Conservation (phyloP, 2,113 vertebrate species). For the Aix galericulata region DNA sequence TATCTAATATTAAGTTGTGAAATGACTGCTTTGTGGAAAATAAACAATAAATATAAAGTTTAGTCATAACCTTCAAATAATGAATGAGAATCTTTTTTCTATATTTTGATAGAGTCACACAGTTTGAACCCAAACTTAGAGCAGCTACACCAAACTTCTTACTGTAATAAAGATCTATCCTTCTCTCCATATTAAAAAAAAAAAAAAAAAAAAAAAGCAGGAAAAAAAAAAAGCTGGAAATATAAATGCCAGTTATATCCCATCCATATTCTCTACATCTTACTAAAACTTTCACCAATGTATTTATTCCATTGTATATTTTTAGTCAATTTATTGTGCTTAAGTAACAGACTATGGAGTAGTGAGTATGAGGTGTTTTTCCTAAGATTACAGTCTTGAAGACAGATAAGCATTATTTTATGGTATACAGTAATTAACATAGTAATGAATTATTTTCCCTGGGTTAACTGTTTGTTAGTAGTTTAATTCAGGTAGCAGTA, state of each 20-base stretch:
- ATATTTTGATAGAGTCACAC: neutral
- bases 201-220: neutral
- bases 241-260: neutral
- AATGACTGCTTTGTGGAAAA: neutral
- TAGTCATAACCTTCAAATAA: neutral
- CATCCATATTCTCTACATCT: neutral
- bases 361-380: slow-evolving; percentile 31
- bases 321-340: slow-evolving; percentile 45
- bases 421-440: slow-evolving; percentile 43
- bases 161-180: neutral
- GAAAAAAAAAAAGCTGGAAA: neutral
- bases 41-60: neutral
- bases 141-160: neutral
- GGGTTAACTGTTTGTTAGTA: slow-evolving; percentile 49
- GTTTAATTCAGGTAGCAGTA: slow-evolving; percentile 58
- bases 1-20: neutral
- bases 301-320: slow-evolving; percentile 10
- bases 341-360: slow-evolving; percentile 18
- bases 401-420: slow-evolving; percentile 31
- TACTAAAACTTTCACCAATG: neutral
- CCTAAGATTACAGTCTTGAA: slow-evolving; percentile 28
- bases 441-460: slow-evolving; percentile 54
- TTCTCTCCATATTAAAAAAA: neutral
- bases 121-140: neutral
- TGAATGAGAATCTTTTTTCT: neutral